Base-by-base conservation (phyloP, 2,888 invertebrate species). In the Scelioninae gen. 2 region DNA sequence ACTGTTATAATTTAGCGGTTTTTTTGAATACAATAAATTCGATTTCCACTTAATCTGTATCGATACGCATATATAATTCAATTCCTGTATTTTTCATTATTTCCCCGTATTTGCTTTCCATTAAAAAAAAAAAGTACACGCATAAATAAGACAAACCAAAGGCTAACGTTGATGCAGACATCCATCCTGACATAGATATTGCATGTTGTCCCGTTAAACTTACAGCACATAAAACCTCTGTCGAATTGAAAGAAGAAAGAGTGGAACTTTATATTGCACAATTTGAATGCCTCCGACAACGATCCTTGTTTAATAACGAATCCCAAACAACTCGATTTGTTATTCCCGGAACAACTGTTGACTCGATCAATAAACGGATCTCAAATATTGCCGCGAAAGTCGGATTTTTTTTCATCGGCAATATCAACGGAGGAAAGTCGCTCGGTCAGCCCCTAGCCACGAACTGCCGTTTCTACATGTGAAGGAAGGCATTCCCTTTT, bases 401-500 rank as follows among this genome's bases (percentile, higher is more conserved):
- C 45, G 10, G 13, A 46, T 46, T 60, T 65, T 39, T 69, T 57
- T 68, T 58, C 39, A 53, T 46, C 15, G 52, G 52, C 48, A 61
- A 63, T 72, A 74, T 71, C 50, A 50, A 50, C 33, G 39, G 25
- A 67, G 73, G 61, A 76, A 74, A 72, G 61, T 74, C 61, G 72
- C 72, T 7, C 31, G 48, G 74, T 74, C 76, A 72, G 74, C 72
- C 57, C 55, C 69, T 69, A 52, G 48, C 41, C 22, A 46, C 63
- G 61, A 67, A 75, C 68, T 70, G 68, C 63, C 71, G 73, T 76
- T 53, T 74, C 52, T 52, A 64, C 61, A 48, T 53, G 43, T 37
- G 43, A 53, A 74, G 68, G 57, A 74, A 74, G 53, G 70, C 70
- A 60, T 76, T 74, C 55, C 22, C 50, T 74, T 76, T 80, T 80